Base-by-base conservation (phyloP, 1,140 invertebrate species). In the Hestina assimilis region DNA sequence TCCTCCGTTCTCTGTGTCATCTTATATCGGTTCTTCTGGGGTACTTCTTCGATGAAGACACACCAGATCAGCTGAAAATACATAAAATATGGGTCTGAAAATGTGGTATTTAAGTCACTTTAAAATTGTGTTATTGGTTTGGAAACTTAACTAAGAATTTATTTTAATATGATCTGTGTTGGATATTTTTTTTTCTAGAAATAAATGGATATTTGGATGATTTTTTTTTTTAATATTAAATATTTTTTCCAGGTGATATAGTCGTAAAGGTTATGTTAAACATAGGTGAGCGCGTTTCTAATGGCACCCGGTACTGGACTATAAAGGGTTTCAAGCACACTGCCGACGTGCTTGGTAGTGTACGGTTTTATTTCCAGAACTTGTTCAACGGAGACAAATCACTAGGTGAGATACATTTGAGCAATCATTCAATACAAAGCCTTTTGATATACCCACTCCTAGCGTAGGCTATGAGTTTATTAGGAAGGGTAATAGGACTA, bases 301-400 rank as follows among this genome's bases (percentile, higher is more conserved):
- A 41, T 9, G 79, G 72, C 0, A 58, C 76, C 15, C 50, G 53
- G 14, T 81, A 75, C 65, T 88, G 83, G 86, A 58, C 45, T 4
- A 55, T 89, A 1, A 24, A 56, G 0, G 66, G 63, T 20, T 83
- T 82, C 75, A 69, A 55, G 19, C 67, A 77, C 40, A 51, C 60
- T 3, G 54, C 65, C 0, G 59, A 75, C 0, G 77, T 82, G 7
- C 31, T 62, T 14, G 74, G 66, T 11, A 48, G 58, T 1, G 80
- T 73, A 0, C 43, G 67, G 4, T 89, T 76, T 61, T 56, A 66
- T 1, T 87, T 89, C 63, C 66, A 80, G 42, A 87, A 89, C 52
- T 61, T 89, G 2, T 86, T 89, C 53, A 77, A 80, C 19, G 83
- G 83, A 1, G 81, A 85, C 38, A 72, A 73, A 43, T 48, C 72